Percentiles rank a stretch among this genome's conserved stretches.
These are phyloP conservation scores for Phalangium opilio DNA, from an alignment of 2,888 invertebrate genomes.

Conservation along the genomic window DNA sequence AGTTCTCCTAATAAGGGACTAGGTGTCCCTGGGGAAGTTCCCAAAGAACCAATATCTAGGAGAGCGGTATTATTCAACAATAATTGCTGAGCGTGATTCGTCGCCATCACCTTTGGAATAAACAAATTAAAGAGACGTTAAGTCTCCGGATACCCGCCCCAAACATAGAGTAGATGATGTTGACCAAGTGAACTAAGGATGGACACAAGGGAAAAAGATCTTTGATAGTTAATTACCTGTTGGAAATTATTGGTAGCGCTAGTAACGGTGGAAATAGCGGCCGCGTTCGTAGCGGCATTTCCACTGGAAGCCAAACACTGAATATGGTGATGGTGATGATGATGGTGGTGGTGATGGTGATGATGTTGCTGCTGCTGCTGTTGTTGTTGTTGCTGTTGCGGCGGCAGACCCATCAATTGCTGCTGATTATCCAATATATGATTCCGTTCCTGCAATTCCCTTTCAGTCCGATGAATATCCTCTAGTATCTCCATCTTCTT, in stretches of 20 bases:
- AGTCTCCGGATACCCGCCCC: no score
- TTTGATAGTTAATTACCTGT: no score
- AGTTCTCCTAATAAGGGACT: constrained; percentile 12
- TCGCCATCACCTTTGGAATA: constrained; percentile 21
- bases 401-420: constrained; percentile 24
- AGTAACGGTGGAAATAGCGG: constrained; percentile 8
- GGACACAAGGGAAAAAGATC: no score
- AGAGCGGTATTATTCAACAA: constrained; percentile 13
- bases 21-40: not conserved
- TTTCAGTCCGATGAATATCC: constrained; percentile 50
- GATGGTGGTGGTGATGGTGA: constrained; percentile 1
- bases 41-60: constrained; percentile 11
- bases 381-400: constrained; percentile 25
- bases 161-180: no score
- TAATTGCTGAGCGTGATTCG: constrained; percentile 11
- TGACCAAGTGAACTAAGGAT: no score
- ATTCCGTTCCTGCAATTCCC: constrained; percentile 42
- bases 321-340: not conserved
- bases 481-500: constrained; percentile 54
- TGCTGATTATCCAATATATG: constrained; percentile 24
- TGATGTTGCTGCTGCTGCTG: constrained; percentile 2
- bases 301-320: no score
- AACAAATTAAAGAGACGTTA: no score
- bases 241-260: not conserved
- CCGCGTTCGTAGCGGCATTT: constrained; percentile 21